Percentiles rank a stretch among this genome's conserved stretches.
These are phyloP conservation scores for Sebastes diaconus DNA, from an alignment of 2,797 vertebrate genomes.

Conservation along the genomic window DNA sequence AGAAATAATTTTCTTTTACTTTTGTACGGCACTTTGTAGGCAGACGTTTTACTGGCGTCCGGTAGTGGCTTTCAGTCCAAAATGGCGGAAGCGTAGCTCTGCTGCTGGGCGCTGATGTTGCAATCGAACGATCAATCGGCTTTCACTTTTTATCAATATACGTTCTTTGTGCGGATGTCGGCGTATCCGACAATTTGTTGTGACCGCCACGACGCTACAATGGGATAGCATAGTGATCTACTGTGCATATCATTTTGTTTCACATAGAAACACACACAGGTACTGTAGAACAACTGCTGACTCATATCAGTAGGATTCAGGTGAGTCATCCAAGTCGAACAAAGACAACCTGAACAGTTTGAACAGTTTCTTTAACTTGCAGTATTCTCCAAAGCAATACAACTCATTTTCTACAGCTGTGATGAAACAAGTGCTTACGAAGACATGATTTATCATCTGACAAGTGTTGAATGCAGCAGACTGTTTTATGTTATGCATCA, in stretches of 20 bases:
- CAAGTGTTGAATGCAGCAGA: not conserved
- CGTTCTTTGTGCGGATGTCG: too few species aligned
- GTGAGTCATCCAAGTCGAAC: constrained; percentile 31
- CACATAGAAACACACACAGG: not conserved
- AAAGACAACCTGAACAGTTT: not conserved
- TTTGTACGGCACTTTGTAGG: too few species aligned
- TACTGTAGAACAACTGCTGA: constrained; percentile 9
- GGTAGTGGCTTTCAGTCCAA: too few species aligned
- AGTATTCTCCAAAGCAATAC: not conserved
- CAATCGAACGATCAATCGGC: too few species aligned
- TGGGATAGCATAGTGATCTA: too few species aligned
- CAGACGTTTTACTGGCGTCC: too few species aligned
- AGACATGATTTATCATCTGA: not conserved
- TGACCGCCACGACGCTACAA: too few species aligned
- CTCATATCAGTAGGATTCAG: constrained; percentile 14
- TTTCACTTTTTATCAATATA: too few species aligned
- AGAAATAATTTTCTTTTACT: too few species aligned
- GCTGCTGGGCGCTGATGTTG: too few species aligned
- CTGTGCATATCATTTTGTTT: not conserved
- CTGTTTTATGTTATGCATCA: not conserved
- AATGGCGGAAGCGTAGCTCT: too few species aligned
- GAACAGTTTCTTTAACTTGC: not conserved
- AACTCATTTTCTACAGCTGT: not conserved
- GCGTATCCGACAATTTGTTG: too few species aligned
- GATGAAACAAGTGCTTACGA: not conserved